Conservation (phyloP, 2,113 vertebrate genomes). For the Caranx melampygus region DNA sequence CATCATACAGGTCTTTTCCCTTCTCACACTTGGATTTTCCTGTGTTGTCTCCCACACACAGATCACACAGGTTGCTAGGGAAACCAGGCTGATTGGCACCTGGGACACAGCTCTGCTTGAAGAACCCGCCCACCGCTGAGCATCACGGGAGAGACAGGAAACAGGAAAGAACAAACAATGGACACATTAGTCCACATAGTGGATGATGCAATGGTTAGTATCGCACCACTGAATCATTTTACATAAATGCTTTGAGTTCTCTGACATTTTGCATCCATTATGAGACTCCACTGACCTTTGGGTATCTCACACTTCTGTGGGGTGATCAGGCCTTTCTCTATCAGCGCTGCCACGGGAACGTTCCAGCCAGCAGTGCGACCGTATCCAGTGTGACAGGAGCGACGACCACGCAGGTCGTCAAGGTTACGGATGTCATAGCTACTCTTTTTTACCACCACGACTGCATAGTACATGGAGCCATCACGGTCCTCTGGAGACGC, state of each 20-base stretch:
- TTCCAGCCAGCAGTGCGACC: slow-evolving; percentile 91
- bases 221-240: no score
- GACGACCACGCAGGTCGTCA: slow-evolving; percentile 85
- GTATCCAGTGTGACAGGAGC: slow-evolving; percentile 91
- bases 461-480: slow-evolving; percentile 88
- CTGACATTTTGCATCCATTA: no score
- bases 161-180: neutral
- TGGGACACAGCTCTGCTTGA: slow-evolving; percentile 91
- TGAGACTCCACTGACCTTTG: slow-evolving; percentile 83
- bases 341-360: slow-evolving; percentile 86
- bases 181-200: neutral
- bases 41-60: slow-evolving; percentile 87
- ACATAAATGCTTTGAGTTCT: no score
- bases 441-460: slow-evolving; percentile 88
- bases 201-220: no score
- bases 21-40: slow-evolving; percentile 88
- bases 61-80: slow-evolving; percentile 86
- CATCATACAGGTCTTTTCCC: slow-evolving; percentile 89
- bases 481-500: slow-evolving; percentile 79
- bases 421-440: slow-evolving; percentile 82
- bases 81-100: slow-evolving; percentile 84
- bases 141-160: slow-evolving; percentile 35
- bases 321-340: slow-evolving; percentile 87
- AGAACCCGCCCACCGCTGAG: slow-evolving; percentile 90
- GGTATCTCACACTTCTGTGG: slow-evolving; percentile 84